Evolutionary conservation across 2,113 vertebrate genomes (phyloP), one percentile per base, ranked within the genome.

Genomic region (Campylomormyrus tamandua): DNA sequence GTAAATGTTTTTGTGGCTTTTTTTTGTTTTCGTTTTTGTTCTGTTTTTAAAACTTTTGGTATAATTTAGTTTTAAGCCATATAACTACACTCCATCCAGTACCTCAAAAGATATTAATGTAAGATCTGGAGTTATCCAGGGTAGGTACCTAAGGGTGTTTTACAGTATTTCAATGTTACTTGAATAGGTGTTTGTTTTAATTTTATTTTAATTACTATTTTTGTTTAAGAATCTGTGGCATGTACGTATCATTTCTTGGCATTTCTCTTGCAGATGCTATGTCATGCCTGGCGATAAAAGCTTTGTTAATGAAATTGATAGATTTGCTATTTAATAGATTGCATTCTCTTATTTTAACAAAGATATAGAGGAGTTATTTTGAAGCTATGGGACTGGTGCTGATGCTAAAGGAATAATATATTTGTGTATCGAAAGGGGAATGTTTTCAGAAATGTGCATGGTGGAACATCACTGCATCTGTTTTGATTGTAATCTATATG

Each of bases 401-500:
- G 80, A 95, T 94, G 94, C 95, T 93, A 92, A 95, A 95, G 95
- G 95, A 96, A 93, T 92, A 92, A 49, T 87, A 87, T 90, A 90
- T 84, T 53, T 87, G 83, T 85, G 42, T 85, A 50, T 52, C 24
- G 85, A 53, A 87, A 86, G 83, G 48, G 83, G 96, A 53, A 94
- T 96, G 92, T 94, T 92, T 96, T 87, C 52, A 90, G 92, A 66
- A 83, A 89, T 87, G 56, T 96, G 96, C 96, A 96, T 96, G 96
- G 95, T 94, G 95, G 96, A 95, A 93, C 94, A 95, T 96, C 95
- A 93, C 94, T 96, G 96, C 96, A 96, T 96, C 96, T 96, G 96
- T 87, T 87, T 52, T 87, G 91, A 91, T 91, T 93, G 96, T 97
- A 95, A 95, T 96, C 95, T 97, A 96, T 96, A 96, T 95, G 96